These are phyloP conservation scores for Tylochromis polylepis DNA, from an alignment of 2,113 vertebrate species.

Conservation along the genomic window DNA sequence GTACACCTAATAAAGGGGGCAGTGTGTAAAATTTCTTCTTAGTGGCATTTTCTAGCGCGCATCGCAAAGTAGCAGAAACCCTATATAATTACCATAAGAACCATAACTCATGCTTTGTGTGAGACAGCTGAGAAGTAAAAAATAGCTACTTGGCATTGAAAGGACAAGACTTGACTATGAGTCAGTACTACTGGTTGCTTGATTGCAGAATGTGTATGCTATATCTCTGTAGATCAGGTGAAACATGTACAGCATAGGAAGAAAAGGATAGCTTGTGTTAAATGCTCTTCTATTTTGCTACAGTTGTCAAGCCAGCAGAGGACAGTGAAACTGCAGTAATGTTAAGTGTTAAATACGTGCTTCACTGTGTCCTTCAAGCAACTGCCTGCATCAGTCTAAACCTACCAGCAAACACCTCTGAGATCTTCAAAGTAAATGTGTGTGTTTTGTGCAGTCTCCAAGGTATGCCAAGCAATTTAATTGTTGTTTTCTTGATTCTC, in stretches of 20 bases:
- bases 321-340: not conserved
- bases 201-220: not conserved
- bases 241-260: not conserved
- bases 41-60: not conserved
- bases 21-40: not conserved
- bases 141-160: not conserved
- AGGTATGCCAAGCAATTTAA: not conserved
- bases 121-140: not conserved
- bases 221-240: not conserved
- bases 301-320: not conserved
- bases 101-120: not conserved
- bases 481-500: conserved; percentile 34
- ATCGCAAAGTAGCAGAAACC: not conserved
- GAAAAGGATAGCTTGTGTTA: not conserved
- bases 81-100: not conserved
- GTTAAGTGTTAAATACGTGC: not conserved
- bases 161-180: not conserved
- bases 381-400: not conserved
- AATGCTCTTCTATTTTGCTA: not conserved
- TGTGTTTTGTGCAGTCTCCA: not conserved
- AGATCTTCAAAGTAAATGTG: conserved; percentile 14
- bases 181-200: not conserved
- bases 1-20: not conserved
- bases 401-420: not conserved
- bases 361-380: not conserved